Base-by-base conservation (phyloP, 2,888 invertebrate genomes). In the Diadegma fenestrale region DNA sequence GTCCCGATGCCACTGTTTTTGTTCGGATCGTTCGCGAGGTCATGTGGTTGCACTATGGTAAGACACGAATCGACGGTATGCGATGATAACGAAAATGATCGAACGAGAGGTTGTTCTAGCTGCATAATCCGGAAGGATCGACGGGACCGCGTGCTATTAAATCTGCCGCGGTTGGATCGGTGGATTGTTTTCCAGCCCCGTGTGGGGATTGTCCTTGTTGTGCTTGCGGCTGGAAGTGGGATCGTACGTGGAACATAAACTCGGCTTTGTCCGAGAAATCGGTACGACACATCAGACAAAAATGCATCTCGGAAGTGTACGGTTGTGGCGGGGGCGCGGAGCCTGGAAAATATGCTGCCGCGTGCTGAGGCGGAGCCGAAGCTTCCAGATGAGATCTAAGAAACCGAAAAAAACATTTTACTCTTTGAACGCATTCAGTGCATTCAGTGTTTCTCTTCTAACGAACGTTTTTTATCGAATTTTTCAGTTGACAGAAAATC, bases 231-330 rank as follows among this genome's bases (percentile, higher is more conserved):
- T 96, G 96, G 88, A 96, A 96, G 90, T 96, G 96, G 26, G 96
- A 95, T 87, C 96, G 94, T 19, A 96, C 95, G 90, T 96, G 96
- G 93, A 96, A 96, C 95, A 96, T 96, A 91, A 96, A 96, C 91
- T 96, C 96, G 0, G 96, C 95, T 91, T 96, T 96, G 19, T 96
- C 95, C 22, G 95, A 95, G 91, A 96, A 96, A 92, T 96, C 96
- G 75, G 96, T 96, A 33, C 96, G 94, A 87, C 96, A 96, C 95
- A 96, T 95, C 84, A 96, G 95, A 89, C 96, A 96, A 72, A 96
- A 95, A 85, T 94, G 93, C 86, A 93, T 92, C 63, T 94, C 94
- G 14, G 94, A 91, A 10, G 92, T 86, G 22, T 93, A 93, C 0
- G 93, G 90, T 76, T 93, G 93, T 14, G 93, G 91, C 4, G 93